Base-by-base conservation (phyloP, 2,113 vertebrate genomes). In the Actinemys pallida region DNA sequence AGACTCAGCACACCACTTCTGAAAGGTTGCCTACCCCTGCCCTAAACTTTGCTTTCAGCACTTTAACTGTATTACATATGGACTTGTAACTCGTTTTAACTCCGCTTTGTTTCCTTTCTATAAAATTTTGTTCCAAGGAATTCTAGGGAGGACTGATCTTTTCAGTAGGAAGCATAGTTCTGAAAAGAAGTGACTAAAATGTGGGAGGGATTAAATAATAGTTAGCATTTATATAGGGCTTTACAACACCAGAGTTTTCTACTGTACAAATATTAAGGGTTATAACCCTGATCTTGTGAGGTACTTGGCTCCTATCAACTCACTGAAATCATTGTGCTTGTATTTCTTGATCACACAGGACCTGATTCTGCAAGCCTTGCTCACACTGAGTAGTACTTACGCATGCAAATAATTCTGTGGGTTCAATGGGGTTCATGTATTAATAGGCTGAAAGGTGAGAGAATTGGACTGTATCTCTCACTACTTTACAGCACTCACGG, bases 91-190 rank as follows among this genome's bases (percentile, higher is more conserved):
- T 0, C 0, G 29, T 92, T 84, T 85, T 65, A 76, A 27, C 42
- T 76, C 42, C 2, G 12, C 39, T 76, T 76, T 76, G 10, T 31
- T 87, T 35, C 47, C 53, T 72, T 86, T 49, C 10, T 17, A 14
- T 2, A 39, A 10, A 76, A 5, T 5, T 50, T 72, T 80, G 49
- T 39, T 62, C 79, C 13, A 0, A 19, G 57, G 79, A 59, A 39
- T 27, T 49, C 62, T 75, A 76, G 87, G 84, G 82, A 89, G 93
- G 59, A 88, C 93, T 94, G 93, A 57, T 78, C 47, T 22, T 59
- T 84, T 17, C 47, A 56, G 22, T 1, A 0, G n/a, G 72, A 84
- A 88, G 62, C 5, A 62, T 82, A 75, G 79, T n/a, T 87, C 85
- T 92, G 91, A 72, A 90, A 92, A 90, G 93, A 50, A 92, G 27